Evolutionary conservation across 2,113 vertebrate genomes (phyloP).

Genomic region (Fulica atra): DNA sequence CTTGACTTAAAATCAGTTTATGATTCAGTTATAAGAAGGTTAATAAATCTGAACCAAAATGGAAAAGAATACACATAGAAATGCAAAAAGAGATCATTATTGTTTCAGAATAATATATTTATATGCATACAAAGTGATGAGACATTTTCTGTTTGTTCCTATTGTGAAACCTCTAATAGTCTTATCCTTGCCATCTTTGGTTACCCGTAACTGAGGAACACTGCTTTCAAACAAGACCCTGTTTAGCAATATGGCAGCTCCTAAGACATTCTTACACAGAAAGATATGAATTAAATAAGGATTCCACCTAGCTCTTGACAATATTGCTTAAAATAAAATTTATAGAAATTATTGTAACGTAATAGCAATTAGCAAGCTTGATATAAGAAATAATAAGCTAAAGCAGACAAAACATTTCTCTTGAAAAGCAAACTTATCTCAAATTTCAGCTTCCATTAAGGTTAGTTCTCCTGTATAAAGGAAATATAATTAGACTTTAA

Average conservation of each 20-base stretch:
- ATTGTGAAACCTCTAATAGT: background rate
- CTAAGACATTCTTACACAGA: conserved; percentile 20
- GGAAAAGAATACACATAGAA: conserved; percentile 61
- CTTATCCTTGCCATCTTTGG: background rate
- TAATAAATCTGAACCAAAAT: conserved; percentile 74
- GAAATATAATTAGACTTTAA: conserved; percentile 59
- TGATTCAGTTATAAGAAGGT: conserved; percentile 73
- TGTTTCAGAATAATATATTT: conserved; percentile 50
- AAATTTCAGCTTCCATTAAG: conserved; percentile 18
- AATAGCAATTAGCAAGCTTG: conserved; percentile 26
- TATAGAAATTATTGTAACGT: background rate
- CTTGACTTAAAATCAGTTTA: conserved; percentile 72
- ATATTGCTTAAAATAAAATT: background rate
- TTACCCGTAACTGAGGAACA: background rate
- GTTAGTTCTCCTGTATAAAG: conserved; percentile 29
- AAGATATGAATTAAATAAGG: background rate
- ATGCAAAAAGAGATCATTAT: conserved; percentile 44
- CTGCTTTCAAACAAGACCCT: background rate
- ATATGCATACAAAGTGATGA: background rate
- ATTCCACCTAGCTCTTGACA: background rate
- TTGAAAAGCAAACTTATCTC: conserved; percentile 44
- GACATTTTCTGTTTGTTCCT: conserved; percentile 41
- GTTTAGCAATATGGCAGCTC: conserved; percentile 26
- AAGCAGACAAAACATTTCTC: conserved; percentile 35
- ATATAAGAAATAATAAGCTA: conserved; percentile 35